These are phyloP conservation scores for Ranitomeya imitator DNA, from an alignment of 2,113 vertebrate genomes.

Conservation along the genomic window DNA sequence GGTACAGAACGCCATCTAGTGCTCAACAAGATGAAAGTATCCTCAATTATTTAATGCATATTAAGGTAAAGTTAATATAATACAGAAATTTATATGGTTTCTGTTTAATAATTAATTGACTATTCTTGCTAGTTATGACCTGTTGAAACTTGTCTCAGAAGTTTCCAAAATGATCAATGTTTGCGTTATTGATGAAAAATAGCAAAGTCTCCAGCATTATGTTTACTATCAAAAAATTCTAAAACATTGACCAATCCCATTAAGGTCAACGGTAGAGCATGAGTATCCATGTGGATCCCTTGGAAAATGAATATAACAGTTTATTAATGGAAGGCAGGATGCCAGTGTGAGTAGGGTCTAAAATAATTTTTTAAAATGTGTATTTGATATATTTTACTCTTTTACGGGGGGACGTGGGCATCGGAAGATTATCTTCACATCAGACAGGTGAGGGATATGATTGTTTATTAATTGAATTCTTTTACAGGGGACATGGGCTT, in stretches of 20 bases:
- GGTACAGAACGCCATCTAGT: constrained; percentile 23
- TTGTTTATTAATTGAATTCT: no score
- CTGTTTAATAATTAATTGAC: not conserved
- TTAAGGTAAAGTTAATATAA: not conserved
- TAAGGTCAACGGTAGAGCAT: not conserved
- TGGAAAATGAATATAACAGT: no score
- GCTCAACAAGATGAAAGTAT: not conserved
- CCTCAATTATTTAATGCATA: not conserved
- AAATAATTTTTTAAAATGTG: no score
- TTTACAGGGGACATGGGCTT: no score
- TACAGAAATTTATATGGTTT: not conserved
- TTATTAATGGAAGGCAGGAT: no score
- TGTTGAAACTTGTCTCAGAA: not conserved
- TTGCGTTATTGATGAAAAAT: not conserved
- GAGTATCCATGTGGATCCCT: no score
- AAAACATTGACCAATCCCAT: not conserved
- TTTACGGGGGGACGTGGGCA: no score
- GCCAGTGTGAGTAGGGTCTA: no score
- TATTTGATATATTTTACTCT: not conserved
- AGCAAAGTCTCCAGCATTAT: not conserved
- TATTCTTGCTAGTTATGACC: not conserved
- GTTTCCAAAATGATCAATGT: no score
- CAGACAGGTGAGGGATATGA: no score
- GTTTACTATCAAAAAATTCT: not conserved
- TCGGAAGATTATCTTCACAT: no score